These are phyloP conservation scores for Eupithecia tripunctaria DNA, from an alignment of 2,888 invertebrate species.

Conservation along the genomic window DNA sequence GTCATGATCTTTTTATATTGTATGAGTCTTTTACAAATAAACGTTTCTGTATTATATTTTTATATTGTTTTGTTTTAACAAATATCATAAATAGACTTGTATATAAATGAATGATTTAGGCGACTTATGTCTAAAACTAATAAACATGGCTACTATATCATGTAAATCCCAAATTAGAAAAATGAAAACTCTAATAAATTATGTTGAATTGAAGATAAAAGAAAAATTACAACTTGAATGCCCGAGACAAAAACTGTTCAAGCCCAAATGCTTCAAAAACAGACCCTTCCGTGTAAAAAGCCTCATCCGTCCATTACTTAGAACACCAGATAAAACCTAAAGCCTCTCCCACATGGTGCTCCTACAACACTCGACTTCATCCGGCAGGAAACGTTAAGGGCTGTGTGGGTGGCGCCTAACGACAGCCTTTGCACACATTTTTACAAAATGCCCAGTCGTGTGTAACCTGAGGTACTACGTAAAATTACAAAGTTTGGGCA, in stretches of 20 bases:
- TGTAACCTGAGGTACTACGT: not conserved
- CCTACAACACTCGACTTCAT: not conserved
- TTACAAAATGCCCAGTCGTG: conserved; percentile 1
- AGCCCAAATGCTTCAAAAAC: not conserved
- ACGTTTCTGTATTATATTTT: too few relatives aligned
- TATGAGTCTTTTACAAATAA: too few relatives aligned
- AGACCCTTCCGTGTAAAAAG: not conserved
- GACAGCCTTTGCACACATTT: not conserved
- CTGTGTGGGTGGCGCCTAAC: conserved; percentile 1
- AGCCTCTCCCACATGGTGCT: not conserved
- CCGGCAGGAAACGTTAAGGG: conserved; percentile 5
- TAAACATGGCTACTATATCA: too few relatives aligned
- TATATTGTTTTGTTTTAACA: too few relatives aligned
- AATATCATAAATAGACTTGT: too few relatives aligned
- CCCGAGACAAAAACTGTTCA: not conserved
- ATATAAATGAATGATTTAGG: too few relatives aligned
- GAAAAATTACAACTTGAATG: too few relatives aligned
- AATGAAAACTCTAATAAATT: too few relatives aligned
- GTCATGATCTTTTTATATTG: too few relatives aligned
- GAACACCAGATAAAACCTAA: not conserved
- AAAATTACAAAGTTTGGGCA: not conserved
- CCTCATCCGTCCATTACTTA: not conserved
- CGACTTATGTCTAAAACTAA: too few relatives aligned
- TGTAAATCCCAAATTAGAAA: too few relatives aligned
- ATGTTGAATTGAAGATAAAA: too few relatives aligned